These are phyloP conservation scores for Drosophila putrida DNA, from an alignment of 2,888 invertebrate species.

Conservation along the genomic window DNA sequence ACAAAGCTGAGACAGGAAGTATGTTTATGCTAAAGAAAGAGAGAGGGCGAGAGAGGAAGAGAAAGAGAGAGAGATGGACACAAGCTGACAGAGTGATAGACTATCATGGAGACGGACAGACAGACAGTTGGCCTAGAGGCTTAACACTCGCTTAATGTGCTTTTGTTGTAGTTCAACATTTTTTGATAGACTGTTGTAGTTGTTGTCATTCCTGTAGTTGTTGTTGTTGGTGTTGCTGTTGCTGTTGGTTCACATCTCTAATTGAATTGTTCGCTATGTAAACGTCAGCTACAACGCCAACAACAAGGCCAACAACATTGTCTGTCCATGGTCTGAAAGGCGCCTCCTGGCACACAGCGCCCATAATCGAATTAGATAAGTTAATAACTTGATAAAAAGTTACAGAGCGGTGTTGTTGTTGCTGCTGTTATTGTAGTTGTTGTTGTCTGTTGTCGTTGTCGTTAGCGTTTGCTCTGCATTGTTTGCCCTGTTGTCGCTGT, in stretches of 20 bases:
- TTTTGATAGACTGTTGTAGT: conserved; percentile 37
- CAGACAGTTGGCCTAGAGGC: conserved; percentile 19
- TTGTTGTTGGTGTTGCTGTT: conserved; percentile 41
- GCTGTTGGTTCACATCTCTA: conserved; percentile 67
- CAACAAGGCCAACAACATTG: too few species aligned
- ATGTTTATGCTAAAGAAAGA: not conserved
- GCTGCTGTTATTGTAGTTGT: conserved; percentile 33
- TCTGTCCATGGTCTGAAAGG: conserved; percentile 4
- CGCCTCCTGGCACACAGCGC: conserved; percentile 47
- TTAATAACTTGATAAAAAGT: conserved; percentile 82
- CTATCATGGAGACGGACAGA: conserved; percentile 5
- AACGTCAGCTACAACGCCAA: conserved; percentile 44
- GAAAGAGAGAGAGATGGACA: not conserved
- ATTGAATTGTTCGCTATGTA: conserved; percentile 75
- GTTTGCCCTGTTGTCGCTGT: conserved; percentile 76
- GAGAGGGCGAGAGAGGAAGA: not conserved
- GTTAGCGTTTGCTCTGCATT: conserved; percentile 56
- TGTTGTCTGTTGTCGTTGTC: conserved; percentile 43
- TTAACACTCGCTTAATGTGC: conserved; percentile 45
- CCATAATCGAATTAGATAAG: conserved; percentile 81
- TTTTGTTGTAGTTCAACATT: conserved; percentile 42
- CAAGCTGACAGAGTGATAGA: not conserved
- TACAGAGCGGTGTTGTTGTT: conserved; percentile 48
- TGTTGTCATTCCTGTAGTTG: conserved; percentile 21
- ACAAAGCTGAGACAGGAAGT: not conserved